Percentiles rank a stretch among this genome's conserved stretches.
Conservation (phyloP, 1,140 invertebrate genomes). For the Drosophila navojoa region DNA sequence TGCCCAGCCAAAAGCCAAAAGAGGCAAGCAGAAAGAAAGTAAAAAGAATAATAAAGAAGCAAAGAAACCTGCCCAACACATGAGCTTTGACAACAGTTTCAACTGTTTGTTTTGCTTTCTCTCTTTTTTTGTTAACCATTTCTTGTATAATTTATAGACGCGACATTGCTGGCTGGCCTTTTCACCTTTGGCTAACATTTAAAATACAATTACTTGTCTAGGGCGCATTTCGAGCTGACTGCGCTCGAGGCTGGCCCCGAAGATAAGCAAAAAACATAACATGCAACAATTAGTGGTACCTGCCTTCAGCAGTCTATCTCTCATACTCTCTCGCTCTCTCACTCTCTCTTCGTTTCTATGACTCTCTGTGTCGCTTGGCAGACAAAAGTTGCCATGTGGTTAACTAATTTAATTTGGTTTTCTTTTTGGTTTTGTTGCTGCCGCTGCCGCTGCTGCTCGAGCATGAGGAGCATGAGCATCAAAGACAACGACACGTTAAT, state of each 20-base stretch:
- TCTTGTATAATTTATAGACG: slow-evolving; percentile 80
- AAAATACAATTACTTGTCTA: slow-evolving; percentile 75
- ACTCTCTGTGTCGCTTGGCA: slow-evolving; percentile 31
- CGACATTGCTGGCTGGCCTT: slow-evolving; percentile 58
- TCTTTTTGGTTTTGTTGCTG: slow-evolving; percentile 52
- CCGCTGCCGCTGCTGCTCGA: slow-evolving; percentile 1
- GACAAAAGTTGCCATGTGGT: slow-evolving; percentile 82
- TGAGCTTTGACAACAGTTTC: slow-evolving; percentile 56
- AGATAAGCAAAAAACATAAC: slow-evolving; percentile 79
- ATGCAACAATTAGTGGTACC: slow-evolving; percentile 79
- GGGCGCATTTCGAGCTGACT: slow-evolving; percentile 52
- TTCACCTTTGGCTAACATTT: slow-evolving; percentile 73
- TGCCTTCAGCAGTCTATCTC: slow-evolving; percentile 23
- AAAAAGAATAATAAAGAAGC: slow-evolving; percentile 24
- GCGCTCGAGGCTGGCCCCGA: slow-evolving; percentile 39
- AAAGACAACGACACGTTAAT: slow-evolving; percentile 82
- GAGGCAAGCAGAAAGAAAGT: slow-evolving; percentile 11
- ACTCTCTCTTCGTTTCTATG: neutral
- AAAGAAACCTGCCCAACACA: slow-evolving; percentile 39
- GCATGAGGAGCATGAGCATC: slow-evolving; percentile 52
- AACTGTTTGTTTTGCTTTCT: slow-evolving; percentile 33
- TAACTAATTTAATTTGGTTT: slow-evolving; percentile 83
- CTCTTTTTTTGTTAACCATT: slow-evolving; percentile 46
- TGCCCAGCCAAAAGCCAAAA: slow-evolving; percentile 44
- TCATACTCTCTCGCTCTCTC: neutral